Evolutionary conservation across 2,113 vertebrate genomes (phyloP), one percentile per base, ranked within the genome.

Genomic region (Xiphorhynchus elegans): DNA sequence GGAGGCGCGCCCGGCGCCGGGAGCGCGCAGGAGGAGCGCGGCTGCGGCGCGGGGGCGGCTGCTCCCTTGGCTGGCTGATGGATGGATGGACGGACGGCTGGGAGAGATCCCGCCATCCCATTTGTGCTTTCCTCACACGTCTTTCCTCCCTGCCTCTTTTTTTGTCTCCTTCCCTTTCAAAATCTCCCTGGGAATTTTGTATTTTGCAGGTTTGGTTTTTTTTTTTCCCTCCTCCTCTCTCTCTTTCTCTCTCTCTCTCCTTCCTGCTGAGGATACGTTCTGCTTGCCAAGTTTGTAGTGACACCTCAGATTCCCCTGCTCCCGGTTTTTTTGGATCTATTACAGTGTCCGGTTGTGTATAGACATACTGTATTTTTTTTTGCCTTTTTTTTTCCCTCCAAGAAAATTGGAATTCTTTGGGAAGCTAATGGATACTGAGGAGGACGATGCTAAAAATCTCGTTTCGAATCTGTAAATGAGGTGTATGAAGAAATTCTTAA

Each of bases 251-350:
- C 35, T 16, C 21, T 47, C 29, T 28, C 46, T 59, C 53, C 46
- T 74, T 96, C 76, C 91, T 84, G 89, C 87, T 84, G 92, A 93
- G 98, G 98, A 97, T 97, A 78, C 91, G 28, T 96, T 96, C 59
- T 76, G 68, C 96, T 91, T 95, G 97, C 97, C 98, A 98, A 98
- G 97, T 98, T 98, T 95, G 95, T 93, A 95, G 96, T 95, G 90
- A 85, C 97, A 93, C 96, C 93, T 96, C 86, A 94, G 93, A 82
- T 91, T 84, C 86, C 86, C 94, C 73, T 47, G 19, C 89, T 95
- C 81, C 83, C 78, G 58, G 17, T 15, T 80, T 92, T 92, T 89
- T 92, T 77, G 95, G 87, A 95, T 96, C 62, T 94, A 53, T 86
- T 84, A 63, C 93, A 60, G 75, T 37, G 66, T 69, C 87, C 84